Conservation (phyloP, 2,888 invertebrate species). For the Pachliopta kotzebuea region DNA sequence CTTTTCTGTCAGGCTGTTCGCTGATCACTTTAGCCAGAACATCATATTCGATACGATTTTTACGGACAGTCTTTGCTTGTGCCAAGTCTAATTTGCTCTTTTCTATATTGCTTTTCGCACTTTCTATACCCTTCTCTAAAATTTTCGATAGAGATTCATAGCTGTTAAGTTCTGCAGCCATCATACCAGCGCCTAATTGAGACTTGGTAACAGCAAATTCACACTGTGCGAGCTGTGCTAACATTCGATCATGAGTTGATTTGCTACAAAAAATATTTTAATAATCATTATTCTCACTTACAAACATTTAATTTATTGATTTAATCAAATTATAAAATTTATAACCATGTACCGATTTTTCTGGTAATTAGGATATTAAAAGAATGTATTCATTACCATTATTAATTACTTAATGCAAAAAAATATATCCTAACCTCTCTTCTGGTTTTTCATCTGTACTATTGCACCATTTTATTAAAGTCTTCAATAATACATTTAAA, state of each 20-base stretch:
- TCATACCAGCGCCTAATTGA: conserved; percentile 88
- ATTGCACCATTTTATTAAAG: conserved; percentile 90
- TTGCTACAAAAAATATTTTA: conserved; percentile 68
- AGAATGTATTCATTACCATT: too few species aligned
- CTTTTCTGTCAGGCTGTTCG: conserved; percentile 93
- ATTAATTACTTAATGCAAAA: background rate
- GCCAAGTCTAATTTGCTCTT: conserved; percentile 89
- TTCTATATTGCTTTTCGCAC: conserved; percentile 90
- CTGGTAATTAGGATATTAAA: background rate
- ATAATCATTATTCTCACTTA: background rate
- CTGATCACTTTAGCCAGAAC: conserved; percentile 94
- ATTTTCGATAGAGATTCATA: conserved; percentile 89
- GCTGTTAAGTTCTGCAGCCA: conserved; percentile 89
- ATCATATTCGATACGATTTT: conserved; percentile 96
- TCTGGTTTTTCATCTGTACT: conserved; percentile 83
- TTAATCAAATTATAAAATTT: background rate
- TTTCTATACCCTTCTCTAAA: conserved; percentile 89
- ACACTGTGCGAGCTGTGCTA: conserved; percentile 91
- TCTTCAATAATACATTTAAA: conserved; percentile 91
- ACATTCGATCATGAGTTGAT: conserved; percentile 87
- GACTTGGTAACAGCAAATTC: conserved; percentile 94
- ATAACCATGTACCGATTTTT: background rate
- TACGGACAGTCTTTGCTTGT: conserved; percentile 91
- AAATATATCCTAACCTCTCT: conserved; percentile 77
- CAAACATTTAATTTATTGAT: too few species aligned